Evolutionary conservation across 2,888 invertebrate species (phyloP), one percentile per base, ranked within the genome.

Genomic region (Baronia brevicornis): DNA sequence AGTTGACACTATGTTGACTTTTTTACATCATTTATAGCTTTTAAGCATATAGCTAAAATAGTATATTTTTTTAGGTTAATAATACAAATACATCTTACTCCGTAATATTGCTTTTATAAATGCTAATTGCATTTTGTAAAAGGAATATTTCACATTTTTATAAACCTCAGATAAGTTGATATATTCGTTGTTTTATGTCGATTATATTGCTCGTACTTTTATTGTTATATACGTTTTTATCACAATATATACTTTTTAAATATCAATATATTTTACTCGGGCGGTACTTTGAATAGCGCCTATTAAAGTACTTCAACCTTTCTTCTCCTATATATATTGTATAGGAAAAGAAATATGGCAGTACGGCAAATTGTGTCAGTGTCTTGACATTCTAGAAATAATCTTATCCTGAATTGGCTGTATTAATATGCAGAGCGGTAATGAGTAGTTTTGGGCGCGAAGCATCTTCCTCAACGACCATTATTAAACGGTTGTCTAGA

Each of bases 131-230:
- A 12, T 12, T 33, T n/a, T 22, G 13, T 33, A 23, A 33, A 25
- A 33, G 28, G 28, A n/a, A n/a, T n/a, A n/a, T n/a, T 23, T 33
- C 26, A 11, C 15, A 33, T 23, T 28, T 33, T 22, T 28, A 28
- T 27, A 18, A 28, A 21, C 9, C 4, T 28, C n/a, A 4, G 24
- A 22, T 31, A 25, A 33, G 33, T 21, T 31, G 32, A 18, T 27
- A 26, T 50, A 52, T 72, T 75, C 75, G 75, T 72, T 75, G 75
- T 74, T 38, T 51, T 45, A 45, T 42, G 65, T 71, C 67, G 60
- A 66, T 69, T 50, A 55, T 57, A 60, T 63, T 60, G 59, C 60
- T 63, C 67, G 61, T 69, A 71, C 60, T 52, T 47, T 57, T 64
- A 54, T 51, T 53, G 54, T 46, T 52, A 30, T 30, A 20, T 9